These are phyloP conservation scores for Callipepla squamata DNA, from an alignment of 2,113 vertebrate species.

Conservation along the genomic window DNA sequence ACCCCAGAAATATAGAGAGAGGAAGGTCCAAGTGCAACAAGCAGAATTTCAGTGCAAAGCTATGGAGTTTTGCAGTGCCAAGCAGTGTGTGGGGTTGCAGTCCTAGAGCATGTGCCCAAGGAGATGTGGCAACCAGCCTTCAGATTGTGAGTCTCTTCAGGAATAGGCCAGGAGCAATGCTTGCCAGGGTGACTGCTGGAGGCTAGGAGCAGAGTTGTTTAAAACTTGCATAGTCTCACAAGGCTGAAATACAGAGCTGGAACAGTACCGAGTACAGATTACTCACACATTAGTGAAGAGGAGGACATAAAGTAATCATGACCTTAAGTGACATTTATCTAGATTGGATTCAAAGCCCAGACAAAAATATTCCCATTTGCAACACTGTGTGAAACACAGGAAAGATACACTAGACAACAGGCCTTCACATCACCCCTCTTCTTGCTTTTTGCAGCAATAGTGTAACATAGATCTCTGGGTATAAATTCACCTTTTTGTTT, in stretches of 20 bases:
- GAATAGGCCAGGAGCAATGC: background rate
- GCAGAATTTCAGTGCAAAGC: background rate
- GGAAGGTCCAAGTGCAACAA: background rate
- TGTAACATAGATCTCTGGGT: background rate
- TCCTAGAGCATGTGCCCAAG: background rate
- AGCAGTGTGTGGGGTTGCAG: fast-evolving
- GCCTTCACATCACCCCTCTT: background rate
- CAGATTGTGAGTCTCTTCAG: background rate
- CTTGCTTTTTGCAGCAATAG: background rate
- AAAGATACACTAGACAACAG: background rate
- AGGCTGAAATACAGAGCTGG: background rate
- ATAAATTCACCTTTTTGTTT: no score
- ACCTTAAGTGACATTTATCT: background rate
- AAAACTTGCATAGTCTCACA: background rate
- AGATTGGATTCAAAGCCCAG: background rate
- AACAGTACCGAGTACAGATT: background rate
- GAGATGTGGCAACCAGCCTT: background rate
- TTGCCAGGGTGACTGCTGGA: background rate
- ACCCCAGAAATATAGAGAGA: background rate
- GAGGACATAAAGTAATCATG: slow-evolving; percentile 2
- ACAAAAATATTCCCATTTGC: background rate
- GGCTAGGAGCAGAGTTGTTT: background rate
- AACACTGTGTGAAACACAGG: background rate
- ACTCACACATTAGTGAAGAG: background rate
- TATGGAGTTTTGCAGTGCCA: background rate